Conservation (phyloP, 53 echinoderm and acorn worm species). For the Patiria pectinifera region DNA sequence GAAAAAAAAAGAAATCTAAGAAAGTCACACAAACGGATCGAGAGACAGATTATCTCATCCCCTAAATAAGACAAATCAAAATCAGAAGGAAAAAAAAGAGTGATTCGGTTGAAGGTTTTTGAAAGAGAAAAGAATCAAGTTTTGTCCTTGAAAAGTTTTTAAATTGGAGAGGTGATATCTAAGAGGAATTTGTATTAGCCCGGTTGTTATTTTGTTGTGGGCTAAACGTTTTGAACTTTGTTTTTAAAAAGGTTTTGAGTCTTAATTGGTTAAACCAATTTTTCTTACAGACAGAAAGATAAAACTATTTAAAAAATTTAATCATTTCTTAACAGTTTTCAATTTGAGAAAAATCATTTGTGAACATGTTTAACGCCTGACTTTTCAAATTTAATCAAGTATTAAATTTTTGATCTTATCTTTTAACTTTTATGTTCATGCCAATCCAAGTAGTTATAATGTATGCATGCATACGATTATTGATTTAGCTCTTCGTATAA, state of each 20-base stretch:
- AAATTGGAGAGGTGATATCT: constrained; percentile 26
- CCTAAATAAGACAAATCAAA: constrained; percentile 35
- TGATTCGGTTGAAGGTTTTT: constrained; percentile 45
- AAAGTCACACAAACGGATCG: constrained; percentile 10
- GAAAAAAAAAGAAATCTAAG: neutral
- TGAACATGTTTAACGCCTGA: constrained; percentile 53
- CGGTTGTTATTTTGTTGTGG: constrained; percentile 62
- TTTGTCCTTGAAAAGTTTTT: constrained; percentile 53
- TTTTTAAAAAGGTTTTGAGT: constrained; percentile 35
- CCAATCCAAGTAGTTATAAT: constrained; percentile 59
- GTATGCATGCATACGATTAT: constrained; percentile 65
- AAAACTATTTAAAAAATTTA: constrained; percentile 39
- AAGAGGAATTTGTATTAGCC: constrained; percentile 51
- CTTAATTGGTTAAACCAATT: constrained; percentile 53
- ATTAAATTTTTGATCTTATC: constrained; percentile 45
- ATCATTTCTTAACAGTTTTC: constrained; percentile 55
- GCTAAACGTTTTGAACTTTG: constrained; percentile 56
- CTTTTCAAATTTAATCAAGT: constrained; percentile 58
- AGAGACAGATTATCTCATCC: neutral
- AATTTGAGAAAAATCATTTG: constrained; percentile 52
- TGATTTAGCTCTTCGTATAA: constrained; percentile 62
- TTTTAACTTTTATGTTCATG: constrained; percentile 46
- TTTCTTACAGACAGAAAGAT: constrained; percentile 40
- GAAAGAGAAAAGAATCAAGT: constrained; percentile 11
- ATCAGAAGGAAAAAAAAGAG: constrained; percentile 33